These are phyloP conservation scores for Lerema accius DNA, from an alignment of 1,140 invertebrate genomes.

Conservation along the genomic window DNA sequence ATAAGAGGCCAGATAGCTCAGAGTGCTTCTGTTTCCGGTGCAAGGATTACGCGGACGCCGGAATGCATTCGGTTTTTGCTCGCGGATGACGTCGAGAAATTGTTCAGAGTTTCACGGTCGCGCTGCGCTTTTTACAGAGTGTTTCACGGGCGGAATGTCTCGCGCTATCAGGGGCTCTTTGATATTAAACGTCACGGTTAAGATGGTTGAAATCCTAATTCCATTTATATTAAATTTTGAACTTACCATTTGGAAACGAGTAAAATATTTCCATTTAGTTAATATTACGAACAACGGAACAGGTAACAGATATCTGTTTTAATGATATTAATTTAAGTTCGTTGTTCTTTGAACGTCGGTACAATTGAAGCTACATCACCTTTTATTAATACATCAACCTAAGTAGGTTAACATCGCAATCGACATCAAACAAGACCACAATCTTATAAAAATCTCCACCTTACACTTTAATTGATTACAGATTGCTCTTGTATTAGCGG, in stretches of 20 bases:
- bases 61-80: constrained; percentile 64
- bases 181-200: constrained; percentile 19
- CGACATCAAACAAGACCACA: no score
- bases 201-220: neutral
- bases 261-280: no score
- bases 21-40: constrained; percentile 64
- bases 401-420: no score
- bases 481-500: constrained; percentile 47
- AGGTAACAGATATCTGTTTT: no score
- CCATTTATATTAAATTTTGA: neutral
- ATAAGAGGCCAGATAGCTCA: constrained; percentile 69
- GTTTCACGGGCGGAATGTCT: constrained; percentile 25
- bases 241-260: no score
- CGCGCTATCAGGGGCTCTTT: constrained; percentile 2
- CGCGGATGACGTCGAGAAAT: constrained; percentile 53
- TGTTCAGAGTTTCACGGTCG: constrained; percentile 40
- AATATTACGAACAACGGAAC: no score
- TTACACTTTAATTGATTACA: constrained; percentile 47
- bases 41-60: constrained; percentile 64
- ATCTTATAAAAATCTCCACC: constrained; percentile 15
- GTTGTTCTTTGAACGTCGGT: no score
- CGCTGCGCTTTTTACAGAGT: constrained; percentile 25
- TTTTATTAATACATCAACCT: no score
- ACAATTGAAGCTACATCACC: no score
- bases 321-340: no score